These are phyloP conservation scores for Tetrax tetrax DNA, from an alignment of 2,113 vertebrate genomes.

Conservation along the genomic window DNA sequence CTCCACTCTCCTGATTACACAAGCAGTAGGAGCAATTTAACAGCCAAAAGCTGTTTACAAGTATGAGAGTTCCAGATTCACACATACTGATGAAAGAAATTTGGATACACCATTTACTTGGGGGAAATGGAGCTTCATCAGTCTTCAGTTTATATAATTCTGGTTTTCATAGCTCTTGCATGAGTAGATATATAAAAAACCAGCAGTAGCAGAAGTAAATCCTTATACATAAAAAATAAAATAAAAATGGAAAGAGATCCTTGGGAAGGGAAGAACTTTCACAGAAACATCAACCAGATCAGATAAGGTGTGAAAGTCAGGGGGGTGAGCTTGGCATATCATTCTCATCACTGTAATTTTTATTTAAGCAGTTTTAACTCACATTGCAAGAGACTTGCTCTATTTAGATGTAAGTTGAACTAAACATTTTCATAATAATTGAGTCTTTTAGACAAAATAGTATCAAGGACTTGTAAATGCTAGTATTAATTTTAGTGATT, in stretches of 20 bases:
- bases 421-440: background rate
- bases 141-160: background rate
- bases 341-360: background rate
- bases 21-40: background rate
- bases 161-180: background rate
- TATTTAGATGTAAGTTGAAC: background rate
- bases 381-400: constrained; percentile 8
- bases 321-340: background rate
- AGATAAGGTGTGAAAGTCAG: constrained; percentile 11
- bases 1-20: background rate
- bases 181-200: background rate
- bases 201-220: background rate
- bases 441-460: constrained; percentile 16
- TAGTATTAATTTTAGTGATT: background rate
- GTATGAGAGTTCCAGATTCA: background rate
- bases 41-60: background rate
- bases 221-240: background rate
- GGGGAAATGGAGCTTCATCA: background rate
- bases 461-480: background rate
- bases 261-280: background rate
- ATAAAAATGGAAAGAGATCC: background rate
- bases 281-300: background rate
- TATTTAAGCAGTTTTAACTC: background rate
- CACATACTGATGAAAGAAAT: background rate
- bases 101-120: background rate